Evolutionary conservation across 2,797 vertebrate species (phyloP).

Genomic region (Clarias platycephalus): DNA sequence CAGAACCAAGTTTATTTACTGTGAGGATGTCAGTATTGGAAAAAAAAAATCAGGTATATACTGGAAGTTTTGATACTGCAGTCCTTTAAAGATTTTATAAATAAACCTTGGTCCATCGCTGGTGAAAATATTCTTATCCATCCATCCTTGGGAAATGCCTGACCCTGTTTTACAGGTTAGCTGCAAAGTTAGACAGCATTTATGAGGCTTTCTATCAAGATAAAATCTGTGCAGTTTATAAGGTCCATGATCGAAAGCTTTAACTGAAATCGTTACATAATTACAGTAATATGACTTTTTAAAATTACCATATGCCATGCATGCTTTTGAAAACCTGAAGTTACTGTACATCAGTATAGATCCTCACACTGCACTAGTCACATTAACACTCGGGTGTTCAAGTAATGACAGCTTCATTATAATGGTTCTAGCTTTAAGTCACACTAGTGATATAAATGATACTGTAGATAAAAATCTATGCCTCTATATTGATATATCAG

Average conservation of each 20-base stretch:
- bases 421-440: not conserved
- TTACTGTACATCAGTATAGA: not conserved
- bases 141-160: not conserved
- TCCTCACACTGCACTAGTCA: not conserved
- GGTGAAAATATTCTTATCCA: not conserved
- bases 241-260: not conserved
- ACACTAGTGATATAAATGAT: not conserved
- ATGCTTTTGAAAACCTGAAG: not conserved
- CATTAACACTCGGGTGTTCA: not conserved
- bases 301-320: conserved; percentile 4
- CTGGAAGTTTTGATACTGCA: not conserved
- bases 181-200: not conserved
- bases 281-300: conserved; percentile 7
- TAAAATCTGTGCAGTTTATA: not conserved
- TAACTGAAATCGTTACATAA: not conserved
- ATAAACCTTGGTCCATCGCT: not conserved
- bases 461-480: not conserved
- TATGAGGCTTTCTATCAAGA: not conserved
- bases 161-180: not conserved
- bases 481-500: not conserved
- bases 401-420: not conserved
- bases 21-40: not conserved
- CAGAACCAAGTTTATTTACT: not conserved
- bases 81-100: not conserved
- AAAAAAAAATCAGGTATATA: not conserved